Conservation (phyloP, 2,888 invertebrate species). For the Anthoptus insignis region DNA sequence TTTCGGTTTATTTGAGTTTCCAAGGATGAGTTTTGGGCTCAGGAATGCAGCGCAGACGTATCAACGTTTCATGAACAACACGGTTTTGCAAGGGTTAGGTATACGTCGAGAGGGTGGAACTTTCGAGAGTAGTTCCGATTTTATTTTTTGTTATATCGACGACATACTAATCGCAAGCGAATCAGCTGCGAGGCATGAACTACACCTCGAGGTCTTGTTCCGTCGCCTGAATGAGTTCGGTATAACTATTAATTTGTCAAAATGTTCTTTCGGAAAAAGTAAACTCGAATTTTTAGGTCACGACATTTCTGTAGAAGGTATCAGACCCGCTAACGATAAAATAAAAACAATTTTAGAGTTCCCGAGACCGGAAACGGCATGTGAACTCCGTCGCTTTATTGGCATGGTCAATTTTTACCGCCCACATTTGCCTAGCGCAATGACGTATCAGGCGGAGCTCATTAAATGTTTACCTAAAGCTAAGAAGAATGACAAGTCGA, state of each 20-base stretch:
- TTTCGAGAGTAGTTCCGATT: constrained; percentile 1
- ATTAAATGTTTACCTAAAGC: constrained; percentile 15
- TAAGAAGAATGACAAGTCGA: constrained; percentile 14
- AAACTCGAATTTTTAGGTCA: constrained; percentile 11
- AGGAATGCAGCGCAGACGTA: neutral
- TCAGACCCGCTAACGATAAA: neutral
- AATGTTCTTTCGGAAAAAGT: constrained; percentile 1
- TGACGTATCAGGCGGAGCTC: constrained; percentile 1
- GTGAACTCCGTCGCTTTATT: constrained; percentile 4
- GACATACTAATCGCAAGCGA: constrained; percentile 8
- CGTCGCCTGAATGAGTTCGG: constrained; percentile 5
- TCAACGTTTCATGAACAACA: constrained; percentile 6
- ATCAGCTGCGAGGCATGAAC: neutral
- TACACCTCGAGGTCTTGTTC: neutral
- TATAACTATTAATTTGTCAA: constrained; percentile 14
- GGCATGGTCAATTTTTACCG: constrained; percentile 19
- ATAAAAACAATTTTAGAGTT: neutral
- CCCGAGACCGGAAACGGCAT: constrained; percentile 5
- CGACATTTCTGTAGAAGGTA: neutral
- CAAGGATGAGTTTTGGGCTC: neutral
- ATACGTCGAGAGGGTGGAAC: neutral
- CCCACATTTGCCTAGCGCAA: constrained; percentile 11
- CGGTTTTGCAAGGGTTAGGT: constrained; percentile 8
- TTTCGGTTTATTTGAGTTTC: constrained; percentile 9
- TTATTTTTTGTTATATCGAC: constrained; percentile 4